Evolutionary conservation across 2,888 invertebrate genomes (phyloP), one percentile per base, ranked within the genome.

Genomic region (Eupithecia abbreviata): DNA sequence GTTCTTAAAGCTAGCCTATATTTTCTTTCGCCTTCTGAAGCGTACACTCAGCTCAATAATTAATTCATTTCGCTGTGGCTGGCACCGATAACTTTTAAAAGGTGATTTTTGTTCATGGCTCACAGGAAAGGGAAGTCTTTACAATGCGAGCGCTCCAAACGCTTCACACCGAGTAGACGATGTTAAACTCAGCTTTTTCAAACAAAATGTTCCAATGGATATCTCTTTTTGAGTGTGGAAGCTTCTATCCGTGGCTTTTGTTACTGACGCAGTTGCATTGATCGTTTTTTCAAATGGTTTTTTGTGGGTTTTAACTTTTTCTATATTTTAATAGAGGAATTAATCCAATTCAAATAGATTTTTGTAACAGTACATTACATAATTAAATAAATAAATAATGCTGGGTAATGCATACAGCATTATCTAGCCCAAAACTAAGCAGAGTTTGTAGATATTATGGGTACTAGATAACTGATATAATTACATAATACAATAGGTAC

Each of bases 101-200:
- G 79, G 77, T 75, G 80, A 80, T 80, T 80, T 79, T 71, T 41
- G 66, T 70, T 69, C 77, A 78, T 76, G 74, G 67, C 79, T 71
- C 75, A 73, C 72, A 71, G 76, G 77, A 73, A 77, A 76, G 73
- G 75, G 58, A 78, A 66, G 41, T 45, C 12, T 66, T 69, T 55
- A 73, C 71, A 18, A 73, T 42, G 71, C 62, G 30, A 62, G 66
- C 71, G 65, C 58, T 71, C 41, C 42, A 13, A 15, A 55, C 18
- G 67, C 18, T 73, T 66, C 47, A 72, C 47, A 43, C 69, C 68
- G 69, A 76, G 72, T 58, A 69, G 75, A 62, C 72, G 49, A 68
- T 69, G 68, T 72, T 75, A 75, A 75, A 68, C 72, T 58, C 72
- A 65, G 72, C 62, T 69, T 75, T 71, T 72, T 72, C 41, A 71